Base-by-base conservation (phyloP, 2,113 vertebrate genomes). In the Ascaphus truei region DNA sequence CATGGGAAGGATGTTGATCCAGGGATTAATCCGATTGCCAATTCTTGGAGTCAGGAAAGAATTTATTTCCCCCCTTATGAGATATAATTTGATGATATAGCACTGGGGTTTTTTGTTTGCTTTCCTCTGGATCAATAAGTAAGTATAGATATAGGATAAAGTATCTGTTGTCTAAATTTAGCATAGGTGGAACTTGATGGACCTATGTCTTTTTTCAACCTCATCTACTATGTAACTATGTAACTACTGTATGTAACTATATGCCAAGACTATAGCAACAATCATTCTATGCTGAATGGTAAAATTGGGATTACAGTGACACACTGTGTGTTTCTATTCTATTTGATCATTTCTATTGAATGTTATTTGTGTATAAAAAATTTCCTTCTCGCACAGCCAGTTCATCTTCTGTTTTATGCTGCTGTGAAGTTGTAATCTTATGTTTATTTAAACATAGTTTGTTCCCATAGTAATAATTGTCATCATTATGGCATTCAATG, bases 301-400 rank as follows among this genome's bases (percentile, higher is more conserved):
- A 51, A 25, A 23, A 26, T 25, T 25, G 23, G 48, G 22, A 26
- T 12, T 51, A 9, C 8, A 25, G 5, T 55, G 51, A 29, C 51
- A 55, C 26, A 29, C 8, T 8, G 2, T 16, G 16, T 27, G 31
- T 37, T 58, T 58, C 4, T 15, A 25, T 27, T 29, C 12, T 37
- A 59, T 59, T 36, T 41, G 22, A 41, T 39, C 16, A 23, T 33
- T 22, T 20, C 10, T 59, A 20, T 59, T 59, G 34, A 59, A 59
- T 23, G 56, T 22, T 57, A 57, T 57, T 39, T 59, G 56, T 59
- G 22, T 59, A 59, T 59, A 41, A 41, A 41, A 59, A 8, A 22
- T 59, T 57, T 59, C 34, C 36, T 37, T n/a, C 22, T 12, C 11
- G 9, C 36, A 41, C 12, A 26, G 56, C 34, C 36, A 25, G 31